Evolutionary conservation across 1,140 invertebrate species (phyloP).

Genomic region (Daktulosphaira vitifoliae): DNA sequence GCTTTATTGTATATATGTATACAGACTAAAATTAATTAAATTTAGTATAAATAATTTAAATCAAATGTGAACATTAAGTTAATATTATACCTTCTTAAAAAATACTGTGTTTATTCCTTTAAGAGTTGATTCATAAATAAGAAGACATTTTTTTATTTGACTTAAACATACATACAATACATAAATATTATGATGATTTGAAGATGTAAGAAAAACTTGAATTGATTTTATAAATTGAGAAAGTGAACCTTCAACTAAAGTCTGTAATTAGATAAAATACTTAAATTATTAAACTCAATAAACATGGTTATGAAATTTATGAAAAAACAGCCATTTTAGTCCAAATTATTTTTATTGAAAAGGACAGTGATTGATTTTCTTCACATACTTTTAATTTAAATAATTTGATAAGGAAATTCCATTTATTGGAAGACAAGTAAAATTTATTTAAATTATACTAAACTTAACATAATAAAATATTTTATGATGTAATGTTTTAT

Average conservation of each 20-base stretch:
- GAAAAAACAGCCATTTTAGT: not conserved
- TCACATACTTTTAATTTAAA: too few relatives aligned
- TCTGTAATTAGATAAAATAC: not conserved
- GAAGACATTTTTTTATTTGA: constrained; percentile 27
- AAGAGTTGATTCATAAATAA: not conserved
- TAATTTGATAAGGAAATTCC: too few relatives aligned
- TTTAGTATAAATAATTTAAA: not conserved
- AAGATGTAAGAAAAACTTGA: constrained; percentile 3
- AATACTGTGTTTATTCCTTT: not conserved
- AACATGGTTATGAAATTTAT: not conserved
- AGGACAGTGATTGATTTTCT: too few relatives aligned
- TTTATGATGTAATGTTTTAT: too few relatives aligned
- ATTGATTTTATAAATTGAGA: constrained; percentile 16
- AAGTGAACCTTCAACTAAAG: constrained; percentile 9
- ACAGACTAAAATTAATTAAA: not conserved
- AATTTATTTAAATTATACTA: too few relatives aligned
- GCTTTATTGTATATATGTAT: not conserved
- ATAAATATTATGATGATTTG: constrained; percentile 7
- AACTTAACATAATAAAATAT: too few relatives aligned
- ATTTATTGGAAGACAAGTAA: too few relatives aligned
- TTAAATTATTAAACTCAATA: not conserved
- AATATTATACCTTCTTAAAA: constrained; percentile 13
- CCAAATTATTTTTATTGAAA: not conserved
- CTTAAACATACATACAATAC: constrained; percentile 25
- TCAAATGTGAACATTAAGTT: not conserved